phyloP scores from a whole-genome alignment of 2,888 invertebrate species.

The Torymus auratus region DNA sequence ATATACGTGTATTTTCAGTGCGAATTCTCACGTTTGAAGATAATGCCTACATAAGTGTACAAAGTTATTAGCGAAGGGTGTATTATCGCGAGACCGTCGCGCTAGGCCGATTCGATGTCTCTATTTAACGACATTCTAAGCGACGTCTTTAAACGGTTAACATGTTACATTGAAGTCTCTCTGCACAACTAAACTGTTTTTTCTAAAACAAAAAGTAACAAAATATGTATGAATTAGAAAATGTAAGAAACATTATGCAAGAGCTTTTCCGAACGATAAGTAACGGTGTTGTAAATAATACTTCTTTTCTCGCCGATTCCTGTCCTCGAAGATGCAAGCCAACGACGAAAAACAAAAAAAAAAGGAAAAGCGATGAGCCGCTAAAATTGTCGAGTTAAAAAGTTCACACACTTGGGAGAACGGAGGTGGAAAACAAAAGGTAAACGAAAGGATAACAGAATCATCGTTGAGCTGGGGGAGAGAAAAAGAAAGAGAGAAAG shows the following conservation, averaged over 20 bases:
- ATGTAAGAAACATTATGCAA: background rate
- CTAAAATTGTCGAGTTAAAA: constrained; percentile 10
- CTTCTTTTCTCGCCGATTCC: background rate
- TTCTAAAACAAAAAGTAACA: background rate
- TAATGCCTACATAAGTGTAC: constrained; percentile 35
- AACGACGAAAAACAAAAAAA: background rate
- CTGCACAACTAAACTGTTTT: background rate
- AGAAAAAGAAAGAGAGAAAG: constrained; percentile 22
- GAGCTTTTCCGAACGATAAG: background rate
- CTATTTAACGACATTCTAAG: background rate
- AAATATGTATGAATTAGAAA: constrained; percentile 19
- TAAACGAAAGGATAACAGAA: background rate
- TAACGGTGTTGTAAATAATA: constrained; percentile 27
- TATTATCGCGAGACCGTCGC: constrained; percentile 21
- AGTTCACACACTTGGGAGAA: constrained; percentile 13
- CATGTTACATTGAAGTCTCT: too few relatives aligned
- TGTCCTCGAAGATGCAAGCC: background rate
- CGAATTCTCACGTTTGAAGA: constrained; percentile 19
- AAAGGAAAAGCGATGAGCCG: constrained; percentile 7
- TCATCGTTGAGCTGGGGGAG: constrained; percentile 32
- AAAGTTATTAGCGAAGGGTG: constrained; percentile 35
- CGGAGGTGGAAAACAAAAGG: background rate
- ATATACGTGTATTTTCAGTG: constrained; percentile 7
- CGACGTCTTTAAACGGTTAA: background rate
- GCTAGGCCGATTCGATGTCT: constrained; percentile 10